A percentile compares a stretch with the other conserved stretches of the same genome.
phyloP scores from a whole-genome alignment of 2,888 invertebrate species.

The Crematogaster levior region DNA sequence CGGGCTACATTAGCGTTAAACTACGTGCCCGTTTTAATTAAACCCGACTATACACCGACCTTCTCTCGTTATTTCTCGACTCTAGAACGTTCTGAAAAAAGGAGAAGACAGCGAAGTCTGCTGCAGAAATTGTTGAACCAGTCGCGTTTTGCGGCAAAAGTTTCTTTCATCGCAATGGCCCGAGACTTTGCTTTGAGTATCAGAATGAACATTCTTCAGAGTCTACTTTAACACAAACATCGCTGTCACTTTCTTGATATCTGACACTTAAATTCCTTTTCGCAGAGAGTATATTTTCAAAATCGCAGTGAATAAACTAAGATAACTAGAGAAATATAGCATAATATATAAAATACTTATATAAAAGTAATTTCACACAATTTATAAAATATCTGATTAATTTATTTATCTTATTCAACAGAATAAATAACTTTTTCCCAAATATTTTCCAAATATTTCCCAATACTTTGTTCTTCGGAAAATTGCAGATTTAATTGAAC shows the following conservation, averaged over 20 bases:
- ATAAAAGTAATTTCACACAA: neutral
- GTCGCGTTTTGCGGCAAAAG: constrained; percentile 21
- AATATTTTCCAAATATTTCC: neutral
- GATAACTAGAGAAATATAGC: neutral
- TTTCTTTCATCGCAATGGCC: neutral
- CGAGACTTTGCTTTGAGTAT: constrained; percentile 1
- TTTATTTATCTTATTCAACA: neutral
- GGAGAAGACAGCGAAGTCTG: neutral
- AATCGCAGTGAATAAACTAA: neutral
- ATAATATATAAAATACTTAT: neutral
- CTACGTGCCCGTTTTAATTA: constrained; percentile 64
- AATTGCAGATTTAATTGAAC: neutral
- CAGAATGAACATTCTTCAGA: neutral
- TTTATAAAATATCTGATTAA: neutral
- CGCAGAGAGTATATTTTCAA: neutral
- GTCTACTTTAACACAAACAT: neutral
- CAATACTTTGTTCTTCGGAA: neutral
- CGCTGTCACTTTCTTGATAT: neutral
- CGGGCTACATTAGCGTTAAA: constrained; percentile 65
- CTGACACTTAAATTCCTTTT: neutral
- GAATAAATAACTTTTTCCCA: neutral
- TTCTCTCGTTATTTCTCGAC: constrained; percentile 40
- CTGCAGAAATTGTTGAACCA: constrained; percentile 21
- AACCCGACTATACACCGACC: constrained; percentile 40
- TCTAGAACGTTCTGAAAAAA: constrained; percentile 16